Percentiles rank a stretch among this genome's conserved stretches.
Evolutionary conservation across 2,888 invertebrate genomes (phyloP).

Genomic region (Microplitis deprimator): DNA sequence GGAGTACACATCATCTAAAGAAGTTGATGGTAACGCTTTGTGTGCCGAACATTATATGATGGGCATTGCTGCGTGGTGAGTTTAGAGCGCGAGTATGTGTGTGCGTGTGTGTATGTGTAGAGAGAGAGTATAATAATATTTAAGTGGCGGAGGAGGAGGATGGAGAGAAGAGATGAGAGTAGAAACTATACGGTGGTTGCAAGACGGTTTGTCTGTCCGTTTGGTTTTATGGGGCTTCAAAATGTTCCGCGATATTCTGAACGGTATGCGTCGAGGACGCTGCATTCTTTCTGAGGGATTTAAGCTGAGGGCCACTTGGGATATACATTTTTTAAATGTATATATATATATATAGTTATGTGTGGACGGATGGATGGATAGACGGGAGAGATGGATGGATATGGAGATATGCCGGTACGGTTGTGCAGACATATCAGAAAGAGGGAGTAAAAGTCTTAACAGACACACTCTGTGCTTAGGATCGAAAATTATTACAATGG

Average conservation of each 20-base stretch:
- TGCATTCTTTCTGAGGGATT: slow-evolving; percentile 58
- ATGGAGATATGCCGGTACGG: not conserved
- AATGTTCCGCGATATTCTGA: slow-evolving; percentile 62
- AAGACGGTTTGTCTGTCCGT: slow-evolving; percentile 57
- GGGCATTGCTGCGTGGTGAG: slow-evolving; percentile 6
- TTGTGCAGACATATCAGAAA: not conserved
- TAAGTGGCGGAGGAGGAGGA: slow-evolving; percentile 32
- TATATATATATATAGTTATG: not conserved
- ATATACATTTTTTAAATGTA: slow-evolving; percentile 16
- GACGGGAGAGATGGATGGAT: slow-evolving; percentile 13
- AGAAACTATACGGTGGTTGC: slow-evolving; percentile 14
- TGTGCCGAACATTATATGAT: slow-evolving; percentile 14
- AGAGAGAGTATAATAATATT: slow-evolving; percentile 2
- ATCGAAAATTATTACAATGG: slow-evolving; percentile 60
- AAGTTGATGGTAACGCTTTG: slow-evolving; percentile 5
- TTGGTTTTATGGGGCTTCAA: slow-evolving; percentile 68
- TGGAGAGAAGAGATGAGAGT: slow-evolving; percentile 26
- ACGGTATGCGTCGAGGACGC: slow-evolving; percentile 59
- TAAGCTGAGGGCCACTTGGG: slow-evolving; percentile 41
- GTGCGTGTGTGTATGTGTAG: not conserved
- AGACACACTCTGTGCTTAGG: slow-evolving; percentile 30
- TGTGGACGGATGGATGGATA: slow-evolving; percentile 41
- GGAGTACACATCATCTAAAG: not conserved
- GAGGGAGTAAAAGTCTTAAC: not conserved
- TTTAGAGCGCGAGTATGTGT: not conserved